Evolutionary conservation across 1,140 invertebrate species (phyloP), one percentile per base, ranked within the genome.

Genomic region (Sipha flava): DNA sequence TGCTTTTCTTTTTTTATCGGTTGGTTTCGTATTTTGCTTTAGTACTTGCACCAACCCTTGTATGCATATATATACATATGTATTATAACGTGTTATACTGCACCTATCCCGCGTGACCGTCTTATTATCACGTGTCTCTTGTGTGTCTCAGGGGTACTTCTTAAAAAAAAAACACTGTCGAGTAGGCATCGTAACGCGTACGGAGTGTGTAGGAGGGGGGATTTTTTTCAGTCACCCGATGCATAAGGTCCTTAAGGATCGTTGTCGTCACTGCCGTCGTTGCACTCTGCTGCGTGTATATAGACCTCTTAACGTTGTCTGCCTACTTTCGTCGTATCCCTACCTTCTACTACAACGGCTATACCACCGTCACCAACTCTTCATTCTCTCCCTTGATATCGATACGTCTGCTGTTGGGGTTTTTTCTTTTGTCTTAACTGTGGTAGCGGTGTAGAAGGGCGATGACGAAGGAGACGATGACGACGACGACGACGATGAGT

Each of bases 281-380:
- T 45, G 68, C 68, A 47, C 37, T 29, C 72, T 34, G 23, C 18
- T 49, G 70, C 29, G 45, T 34, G 43, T 73, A 49, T n/a, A n/a
- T 54, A 75, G 49, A 75, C 72, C 72, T 75, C 72, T 75, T 75
- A 75, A 75, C 72, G 72, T 75, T 57, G 72, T 57, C 72, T 75
- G 52, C 72, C 72, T 75, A 75, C 72, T 75, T 75, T 75, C 21
- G 72, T 49, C 45, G 16, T 21, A 29, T 21, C 45, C n/a, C 26
- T 34, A 12, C 40, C 40, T 12, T 29, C 23, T 31, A 26, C 10
- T 16, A 6, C 31, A 7, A 40, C 37, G 31, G 31, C 45, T 72
- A 14, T 26, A 59, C 54, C 26, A 16, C 62, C 62, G 3, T 26
- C 34, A 10, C n/a, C n/a, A 16, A 40, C 62, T 40, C 62, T 40